Conservation (phyloP, 2,113 vertebrate species). For the Corvus cornix region DNA sequence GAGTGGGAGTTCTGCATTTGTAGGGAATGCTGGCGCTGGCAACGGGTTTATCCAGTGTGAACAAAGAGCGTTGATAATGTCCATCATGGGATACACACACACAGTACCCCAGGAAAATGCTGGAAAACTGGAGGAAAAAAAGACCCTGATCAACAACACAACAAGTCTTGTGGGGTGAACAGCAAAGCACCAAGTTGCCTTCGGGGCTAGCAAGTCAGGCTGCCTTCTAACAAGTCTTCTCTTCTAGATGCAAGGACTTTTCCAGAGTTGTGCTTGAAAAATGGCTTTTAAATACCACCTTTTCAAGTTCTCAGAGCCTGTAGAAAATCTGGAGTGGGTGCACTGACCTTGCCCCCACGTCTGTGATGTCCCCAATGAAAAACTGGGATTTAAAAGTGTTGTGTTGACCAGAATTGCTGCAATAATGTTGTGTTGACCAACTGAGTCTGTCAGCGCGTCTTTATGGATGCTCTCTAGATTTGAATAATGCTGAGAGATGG, state of each 20-base stretch:
- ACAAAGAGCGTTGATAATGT: fast-evolving
- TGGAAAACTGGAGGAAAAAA: not conserved
- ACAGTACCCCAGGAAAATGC: not conserved
- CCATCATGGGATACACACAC: not conserved
- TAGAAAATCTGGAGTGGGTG: not conserved
- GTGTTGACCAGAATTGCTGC: fast-evolving
- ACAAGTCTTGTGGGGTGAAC: not conserved
- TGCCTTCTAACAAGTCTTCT: not conserved
- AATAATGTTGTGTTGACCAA: not conserved
- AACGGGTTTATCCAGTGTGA: not conserved
- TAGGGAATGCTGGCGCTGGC: not conserved
- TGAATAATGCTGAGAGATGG: not conserved
- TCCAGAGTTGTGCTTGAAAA: not conserved
- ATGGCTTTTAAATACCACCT: not conserved
- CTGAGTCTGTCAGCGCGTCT: fast-evolving
- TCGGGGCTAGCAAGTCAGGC: not conserved
- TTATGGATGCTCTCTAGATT: not conserved
- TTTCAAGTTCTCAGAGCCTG: not conserved
- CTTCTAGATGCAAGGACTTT: not conserved
- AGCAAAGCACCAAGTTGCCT: not conserved
- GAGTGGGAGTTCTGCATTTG: not conserved
- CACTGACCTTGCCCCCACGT: fast-evolving
- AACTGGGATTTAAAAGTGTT: not conserved
- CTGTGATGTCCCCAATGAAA: not conserved
- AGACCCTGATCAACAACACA: not conserved